Percentiles rank a stretch among this genome's conserved stretches.
Evolutionary conservation across 2,888 invertebrate genomes (phyloP).

Genomic region (Anodontia alba): DNA sequence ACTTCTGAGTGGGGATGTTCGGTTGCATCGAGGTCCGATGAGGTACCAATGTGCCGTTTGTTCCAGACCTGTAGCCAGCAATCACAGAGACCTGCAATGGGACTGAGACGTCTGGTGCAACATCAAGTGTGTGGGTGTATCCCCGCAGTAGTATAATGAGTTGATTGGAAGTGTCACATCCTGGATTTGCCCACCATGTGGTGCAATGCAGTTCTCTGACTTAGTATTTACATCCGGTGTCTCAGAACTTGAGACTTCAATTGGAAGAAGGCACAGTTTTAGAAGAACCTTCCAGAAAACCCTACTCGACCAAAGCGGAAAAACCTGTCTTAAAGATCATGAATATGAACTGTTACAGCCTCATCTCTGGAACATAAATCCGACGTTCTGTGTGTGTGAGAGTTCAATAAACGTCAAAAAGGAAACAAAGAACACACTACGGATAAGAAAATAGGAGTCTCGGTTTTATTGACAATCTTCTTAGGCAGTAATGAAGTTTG

Average conservation of each 20-base stretch:
- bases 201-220: conserved; percentile 20
- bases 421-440: too few species aligned
- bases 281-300: background rate
- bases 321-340: background rate
- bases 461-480: too few species aligned
- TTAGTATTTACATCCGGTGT: conserved; percentile 17
- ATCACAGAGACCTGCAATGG: conserved; percentile 24
- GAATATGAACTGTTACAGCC: conserved; percentile 26
- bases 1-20: too few species aligned
- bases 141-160: conserved; percentile 29
- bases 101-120: conserved; percentile 38
- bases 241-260: conserved; percentile 2
- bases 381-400: conserved; percentile 22
- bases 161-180: conserved; percentile 27
- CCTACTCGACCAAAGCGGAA: background rate
- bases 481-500: too few species aligned
- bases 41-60: too few species aligned
- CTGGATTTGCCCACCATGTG: conserved; percentile 37
- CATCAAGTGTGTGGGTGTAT: conserved; percentile 29
- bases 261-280: background rate
- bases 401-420: too few species aligned
- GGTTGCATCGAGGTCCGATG: too few species aligned
- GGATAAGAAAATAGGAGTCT: too few species aligned
- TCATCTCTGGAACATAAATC: conserved; percentile 30
- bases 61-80: too few species aligned